Conservation (phyloP, 2,888 invertebrate species). For the Drosophila paracracens region DNA sequence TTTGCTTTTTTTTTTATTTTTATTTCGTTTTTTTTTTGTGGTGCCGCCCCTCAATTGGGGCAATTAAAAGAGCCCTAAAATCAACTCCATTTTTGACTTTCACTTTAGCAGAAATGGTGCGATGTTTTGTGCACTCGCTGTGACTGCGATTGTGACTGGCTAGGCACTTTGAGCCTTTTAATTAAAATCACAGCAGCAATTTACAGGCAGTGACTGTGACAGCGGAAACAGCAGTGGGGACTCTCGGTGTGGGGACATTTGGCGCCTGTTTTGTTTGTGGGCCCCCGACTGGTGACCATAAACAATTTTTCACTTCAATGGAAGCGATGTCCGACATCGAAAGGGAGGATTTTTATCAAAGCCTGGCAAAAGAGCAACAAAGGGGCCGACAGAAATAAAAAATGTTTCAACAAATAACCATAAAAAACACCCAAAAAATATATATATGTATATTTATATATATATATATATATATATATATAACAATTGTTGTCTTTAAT, state of each 20-base stretch:
- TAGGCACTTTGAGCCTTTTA: slow-evolving; percentile 59
- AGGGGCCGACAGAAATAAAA: slow-evolving; percentile 18
- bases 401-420: not conserved
- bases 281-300: slow-evolving; percentile 59
- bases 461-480: not conserved
- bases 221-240: slow-evolving; percentile 1
- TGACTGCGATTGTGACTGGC: slow-evolving; percentile 26
- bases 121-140: slow-evolving; percentile 48
- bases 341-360: slow-evolving; percentile 55
- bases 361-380: slow-evolving; percentile 21
- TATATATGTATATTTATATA: not conserved
- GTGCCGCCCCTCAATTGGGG: slow-evolving; percentile 36
- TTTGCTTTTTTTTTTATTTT: slow-evolving; percentile 2
- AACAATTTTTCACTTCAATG: slow-evolving; percentile 76
- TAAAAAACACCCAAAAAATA: not conserved
- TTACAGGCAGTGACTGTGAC: slow-evolving; percentile 60
- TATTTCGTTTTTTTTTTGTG: slow-evolving; percentile 2
- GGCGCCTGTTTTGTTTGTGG: slow-evolving; percentile 41
- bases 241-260: slow-evolving; percentile 20
- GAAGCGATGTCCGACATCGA: slow-evolving; percentile 53
- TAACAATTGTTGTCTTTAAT: not conserved
- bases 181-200: slow-evolving; percentile 75
- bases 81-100: slow-evolving; percentile 75
- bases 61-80: slow-evolving; percentile 72
- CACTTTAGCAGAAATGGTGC: slow-evolving; percentile 41